These are phyloP conservation scores for Drosophila putrida DNA, from an alignment of 2,888 invertebrate genomes.

Conservation along the genomic window DNA sequence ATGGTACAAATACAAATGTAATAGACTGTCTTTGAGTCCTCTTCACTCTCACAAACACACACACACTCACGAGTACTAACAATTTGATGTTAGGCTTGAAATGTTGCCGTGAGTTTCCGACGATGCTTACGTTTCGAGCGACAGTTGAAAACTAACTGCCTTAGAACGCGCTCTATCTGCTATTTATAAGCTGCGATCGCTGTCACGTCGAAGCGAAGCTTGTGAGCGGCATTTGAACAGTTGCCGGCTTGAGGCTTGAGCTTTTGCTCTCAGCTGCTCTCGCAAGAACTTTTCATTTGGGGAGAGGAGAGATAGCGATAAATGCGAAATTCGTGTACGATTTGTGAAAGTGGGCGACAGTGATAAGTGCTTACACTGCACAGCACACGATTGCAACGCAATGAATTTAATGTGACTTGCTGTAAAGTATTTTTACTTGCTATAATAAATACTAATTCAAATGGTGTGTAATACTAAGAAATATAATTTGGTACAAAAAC, in stretches of 20 bases:
- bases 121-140: conserved; percentile 59
- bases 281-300: conserved; percentile 43
- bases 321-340: conserved; percentile 59
- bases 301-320: conserved; percentile 12
- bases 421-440: background rate
- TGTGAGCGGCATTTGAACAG: conserved; percentile 14
- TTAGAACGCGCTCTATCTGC: conserved; percentile 67
- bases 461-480: background rate
- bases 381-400: conserved; percentile 31
- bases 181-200: conserved; percentile 80
- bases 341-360: conserved; percentile 67
- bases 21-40: conserved; percentile 31
- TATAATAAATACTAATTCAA: background rate
- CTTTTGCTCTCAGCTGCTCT: conserved; percentile 10
- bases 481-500: background rate
- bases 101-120: conserved; percentile 15
- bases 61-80: conserved; percentile 53
- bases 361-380: conserved; percentile 57
- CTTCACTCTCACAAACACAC: conserved; percentile 19
- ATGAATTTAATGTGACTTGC: background rate
- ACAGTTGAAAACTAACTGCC: conserved; percentile 75
- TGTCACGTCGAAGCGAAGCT: background rate
- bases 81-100: conserved; percentile 26
- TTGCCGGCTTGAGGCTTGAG: conserved; percentile 29
- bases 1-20: conserved; percentile 1